phyloP scores from a whole-genome alignment of 2,797 vertebrate species.

The Buphagus erythrorhynchus region DNA sequence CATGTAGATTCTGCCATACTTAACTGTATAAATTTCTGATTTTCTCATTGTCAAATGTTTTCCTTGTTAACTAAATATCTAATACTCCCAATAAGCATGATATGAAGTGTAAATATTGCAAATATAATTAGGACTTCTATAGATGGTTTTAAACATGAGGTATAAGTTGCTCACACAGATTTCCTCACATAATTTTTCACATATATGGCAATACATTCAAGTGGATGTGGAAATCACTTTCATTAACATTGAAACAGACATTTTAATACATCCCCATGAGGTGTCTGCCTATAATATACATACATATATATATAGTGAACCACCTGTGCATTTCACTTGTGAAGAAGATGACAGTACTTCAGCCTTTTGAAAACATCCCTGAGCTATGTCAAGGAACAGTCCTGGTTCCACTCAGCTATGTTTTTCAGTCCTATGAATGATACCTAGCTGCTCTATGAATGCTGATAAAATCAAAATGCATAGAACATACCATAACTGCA shows the following conservation, averaged over 20 bases:
- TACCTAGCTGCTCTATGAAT: not conserved
- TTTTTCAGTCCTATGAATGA: not conserved
- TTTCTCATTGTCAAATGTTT: not conserved
- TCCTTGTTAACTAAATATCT: not conserved
- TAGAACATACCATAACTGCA: not conserved
- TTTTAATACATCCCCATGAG: not conserved
- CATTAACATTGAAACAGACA: not conserved
- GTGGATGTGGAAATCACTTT: not conserved
- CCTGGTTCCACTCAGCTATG: not conserved
- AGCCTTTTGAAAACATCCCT: constrained; percentile 13
- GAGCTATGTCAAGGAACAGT: not conserved
- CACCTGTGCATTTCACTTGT: not conserved
- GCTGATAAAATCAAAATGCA: not conserved
- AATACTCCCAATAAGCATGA: not conserved
- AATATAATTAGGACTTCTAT: not conserved
- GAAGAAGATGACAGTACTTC: not conserved
- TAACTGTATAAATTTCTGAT: not conserved
- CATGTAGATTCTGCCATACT: not conserved
- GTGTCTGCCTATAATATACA: not conserved
- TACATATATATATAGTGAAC: not conserved
- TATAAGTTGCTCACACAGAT: not conserved
- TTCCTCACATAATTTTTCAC: not conserved
- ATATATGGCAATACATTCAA: not conserved
- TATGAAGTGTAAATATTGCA: not conserved
- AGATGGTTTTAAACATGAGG: not conserved